These are phyloP conservation scores for Oncorhynchus mykiss DNA, from an alignment of 2,113 vertebrate genomes.

Conservation along the genomic window DNA sequence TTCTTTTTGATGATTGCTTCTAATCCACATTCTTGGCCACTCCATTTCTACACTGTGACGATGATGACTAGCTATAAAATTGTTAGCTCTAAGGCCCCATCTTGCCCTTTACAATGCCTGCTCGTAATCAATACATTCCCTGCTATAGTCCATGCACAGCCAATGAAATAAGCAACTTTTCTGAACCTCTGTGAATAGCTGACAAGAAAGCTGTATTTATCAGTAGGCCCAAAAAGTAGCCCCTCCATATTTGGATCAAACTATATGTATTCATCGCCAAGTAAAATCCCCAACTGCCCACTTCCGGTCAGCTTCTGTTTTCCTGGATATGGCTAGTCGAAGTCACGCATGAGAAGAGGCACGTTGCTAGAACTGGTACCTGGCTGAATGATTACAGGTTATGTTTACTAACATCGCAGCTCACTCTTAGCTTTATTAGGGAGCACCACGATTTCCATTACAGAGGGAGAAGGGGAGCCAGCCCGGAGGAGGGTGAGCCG, in stretches of 20 bases:
- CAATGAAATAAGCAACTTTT: slow-evolving; percentile 33
- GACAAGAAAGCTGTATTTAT: slow-evolving; percentile 62
- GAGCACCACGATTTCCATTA: slow-evolving; percentile 54
- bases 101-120: slow-evolving; percentile 41
- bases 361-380: slow-evolving; percentile 40
- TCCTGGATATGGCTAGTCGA: neutral
- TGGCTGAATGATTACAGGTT: slow-evolving; percentile 53
- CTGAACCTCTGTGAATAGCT: slow-evolving; percentile 34
- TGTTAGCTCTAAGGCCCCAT: neutral
- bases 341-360: slow-evolving; percentile 14
- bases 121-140: slow-evolving; percentile 48
- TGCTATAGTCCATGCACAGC: slow-evolving; percentile 2
- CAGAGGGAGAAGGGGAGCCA: neutral
- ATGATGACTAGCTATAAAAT: slow-evolving; percentile 35
- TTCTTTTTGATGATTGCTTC: slow-evolving; percentile 52
- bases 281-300: neutral
- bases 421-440: slow-evolving; percentile 58
- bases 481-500: too few relatives aligned
- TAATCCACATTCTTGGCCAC: slow-evolving; percentile 28
- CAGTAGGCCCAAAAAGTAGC: slow-evolving; percentile 46
- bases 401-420: slow-evolving; percentile 66
- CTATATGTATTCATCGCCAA: too few relatives aligned
- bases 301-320: neutral
- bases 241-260: slow-evolving; percentile 42
- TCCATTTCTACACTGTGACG: slow-evolving; percentile 47